Evolutionary conservation across 2,113 vertebrate genomes (phyloP).

Genomic region (Mormyrus lacerda): DNA sequence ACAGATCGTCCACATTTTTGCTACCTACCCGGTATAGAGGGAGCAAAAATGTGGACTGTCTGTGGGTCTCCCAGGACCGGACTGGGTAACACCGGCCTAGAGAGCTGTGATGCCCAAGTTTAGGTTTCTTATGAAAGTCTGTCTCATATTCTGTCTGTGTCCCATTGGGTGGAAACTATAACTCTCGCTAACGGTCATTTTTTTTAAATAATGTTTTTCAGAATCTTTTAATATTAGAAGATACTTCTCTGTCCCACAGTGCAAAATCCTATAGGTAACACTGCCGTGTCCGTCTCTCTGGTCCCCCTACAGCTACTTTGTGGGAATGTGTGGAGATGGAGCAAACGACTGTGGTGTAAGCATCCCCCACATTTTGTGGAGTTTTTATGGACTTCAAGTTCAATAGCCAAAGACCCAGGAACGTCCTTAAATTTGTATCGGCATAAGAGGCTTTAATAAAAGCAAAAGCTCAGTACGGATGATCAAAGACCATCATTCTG

Average conservation of each 20-base stretch:
- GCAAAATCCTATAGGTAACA: background rate
- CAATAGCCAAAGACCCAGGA: background rate
- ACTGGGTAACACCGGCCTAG: background rate
- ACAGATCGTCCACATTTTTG: background rate
- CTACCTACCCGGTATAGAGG: background rate
- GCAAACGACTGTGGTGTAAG: constrained; percentile 97
- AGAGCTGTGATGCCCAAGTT: background rate
- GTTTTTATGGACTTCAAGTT: background rate
- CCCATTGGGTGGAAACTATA: background rate
- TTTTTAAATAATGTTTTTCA: background rate
- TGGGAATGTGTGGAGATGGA: constrained; percentile 96
- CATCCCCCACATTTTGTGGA: constrained; percentile 15
- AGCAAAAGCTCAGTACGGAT: background rate
- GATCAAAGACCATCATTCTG: background rate
- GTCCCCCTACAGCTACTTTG: constrained; percentile 76
- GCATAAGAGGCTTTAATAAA: background rate
- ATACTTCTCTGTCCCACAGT: too few relatives aligned
- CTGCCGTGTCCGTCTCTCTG: background rate
- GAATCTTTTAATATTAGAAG: background rate
- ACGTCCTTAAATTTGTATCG: background rate
- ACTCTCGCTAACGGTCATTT: background rate
- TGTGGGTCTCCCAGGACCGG: background rate
- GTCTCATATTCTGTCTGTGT: background rate
- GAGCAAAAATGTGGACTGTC: background rate
- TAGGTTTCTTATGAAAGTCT: background rate